Base-by-base conservation (phyloP, 2,888 invertebrate species). In the Patella ulyssiponensis region DNA sequence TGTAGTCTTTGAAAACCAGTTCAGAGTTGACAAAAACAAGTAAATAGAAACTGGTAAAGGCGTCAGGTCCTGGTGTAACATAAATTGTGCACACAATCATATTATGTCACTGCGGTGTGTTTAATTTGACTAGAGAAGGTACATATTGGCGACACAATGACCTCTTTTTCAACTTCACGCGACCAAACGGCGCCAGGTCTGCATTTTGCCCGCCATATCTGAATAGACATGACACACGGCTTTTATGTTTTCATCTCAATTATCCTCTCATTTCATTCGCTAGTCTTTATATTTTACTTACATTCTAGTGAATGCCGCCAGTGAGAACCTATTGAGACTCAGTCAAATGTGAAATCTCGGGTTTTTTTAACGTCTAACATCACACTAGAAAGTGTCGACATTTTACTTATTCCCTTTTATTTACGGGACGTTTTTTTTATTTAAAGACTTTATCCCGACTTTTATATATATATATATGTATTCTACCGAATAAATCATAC, bases 341-440 rank as follows among this genome's bases (percentile, higher is more conserved):
- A 74, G 51, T 69, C 74, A 64, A 58, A 64, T 74, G 74, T 64
- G 64, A 74, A 74, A 27, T 44, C 74, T 58, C 44, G 69, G 11
- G 74, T 54, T 73, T 44, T 44, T 64, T 64, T 64, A 64, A 20
- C 64, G 11, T 64, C 64, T 23, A 64, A 64, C 64, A 64, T 64
- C 64, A 20, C 64, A 64, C 64, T 64, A 64, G 20, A 64, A 64
- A 23, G 20, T 64, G 64, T 64, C 64, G 23, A 64, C 20, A 64
- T 23, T 64, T 23, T 23, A 23, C 64, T 64, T 64, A 11, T 23
- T 64, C 12, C 23, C 12, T 64, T 64, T 9, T 2, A 64, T 23
- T 64, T 64, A 23, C 64, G 44, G 44, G 44, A 44, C 4, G 2
- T 44, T 44, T 44, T 44, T 44, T 44, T 44, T 44, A 44, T 44